Base-by-base conservation (phyloP, 2,888 invertebrate species). In the Leptopilina drosophilae region DNA sequence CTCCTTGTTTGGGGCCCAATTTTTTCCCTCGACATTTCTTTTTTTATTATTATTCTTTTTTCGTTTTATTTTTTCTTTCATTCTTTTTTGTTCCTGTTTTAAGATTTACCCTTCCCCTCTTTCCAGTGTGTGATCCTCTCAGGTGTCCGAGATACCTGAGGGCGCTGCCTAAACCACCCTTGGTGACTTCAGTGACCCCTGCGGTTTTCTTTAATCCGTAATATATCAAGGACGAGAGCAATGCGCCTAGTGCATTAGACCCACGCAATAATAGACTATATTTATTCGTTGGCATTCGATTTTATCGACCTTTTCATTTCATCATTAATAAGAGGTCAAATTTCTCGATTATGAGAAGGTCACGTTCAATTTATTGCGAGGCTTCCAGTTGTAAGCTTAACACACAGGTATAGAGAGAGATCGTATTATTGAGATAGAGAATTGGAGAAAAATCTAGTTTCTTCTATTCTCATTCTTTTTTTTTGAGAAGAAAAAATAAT, bases 111-210 rank as follows among this genome's bases (percentile, higher is more conserved):
- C 53, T 78, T 77, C 81, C 20, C 20, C 20, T 33, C 49, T 80
- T 77, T 33, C 42, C 64, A 11, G 33, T 62, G 12, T 53, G 49
- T 64, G 66, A 77, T 78, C 77, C 85, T 86, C 80, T 85, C 88
- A 87, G 88, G 88, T 88, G 87, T 86, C 85, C 84, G 78, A 76
- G 77, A 59, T 81, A 79, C 77, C 33, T 76, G 67, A 81, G 84
- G 83, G 83, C 49, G 12, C 80, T 82, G 83, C 81, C 85, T 84
- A 86, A 87, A 82, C 82, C 81, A 78, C 81, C 77, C 83, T 76
- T 77, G 64, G 79, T 78, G 80, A 83, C 80, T 82, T 82, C 79
- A 83, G 76, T 82, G 82, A 84, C 80, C 84, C 85, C 82, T 78
- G 84, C 83, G 78, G 80, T 81, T 79, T 80, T 81, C 77, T 77